phyloP scores from a whole-genome alignment of 2,888 invertebrate species.

The Rhimphoctona megacephalus region DNA sequence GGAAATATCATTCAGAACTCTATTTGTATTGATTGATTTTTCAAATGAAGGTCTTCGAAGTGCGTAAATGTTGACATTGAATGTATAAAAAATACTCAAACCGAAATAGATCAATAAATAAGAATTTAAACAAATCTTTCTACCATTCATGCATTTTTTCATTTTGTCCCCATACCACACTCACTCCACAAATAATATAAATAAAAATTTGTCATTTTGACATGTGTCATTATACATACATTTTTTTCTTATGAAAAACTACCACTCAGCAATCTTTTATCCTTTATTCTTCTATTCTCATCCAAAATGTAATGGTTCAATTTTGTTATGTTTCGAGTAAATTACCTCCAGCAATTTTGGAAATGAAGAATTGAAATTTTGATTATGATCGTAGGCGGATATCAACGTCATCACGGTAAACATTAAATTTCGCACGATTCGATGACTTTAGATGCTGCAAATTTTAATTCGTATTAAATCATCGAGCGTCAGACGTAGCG shows the following conservation, averaged over 20 bases:
- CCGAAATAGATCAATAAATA: background rate
- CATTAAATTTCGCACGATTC: background rate
- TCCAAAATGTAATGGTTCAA: no score
- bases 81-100: background rate
- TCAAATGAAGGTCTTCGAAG: background rate
- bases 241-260: no score
- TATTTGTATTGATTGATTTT: slow-evolving; percentile 2
- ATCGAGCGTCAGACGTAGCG: background rate
- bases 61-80: background rate
- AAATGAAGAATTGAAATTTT: slow-evolving; percentile 3
- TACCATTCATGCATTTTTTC: background rate
- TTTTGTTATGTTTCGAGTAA: background rate
- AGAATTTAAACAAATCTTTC: background rate
- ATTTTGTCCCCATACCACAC: background rate
- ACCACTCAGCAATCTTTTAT: background rate
- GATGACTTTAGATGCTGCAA: background rate
- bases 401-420: background rate
- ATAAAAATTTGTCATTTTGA: background rate
- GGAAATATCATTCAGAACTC: background rate
- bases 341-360: background rate
- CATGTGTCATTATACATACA: no score
- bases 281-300: background rate
- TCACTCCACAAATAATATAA: background rate
- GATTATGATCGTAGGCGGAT: background rate
- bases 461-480: background rate